Conservation (phyloP, 2,113 vertebrate species). For the Nestor notabilis region DNA sequence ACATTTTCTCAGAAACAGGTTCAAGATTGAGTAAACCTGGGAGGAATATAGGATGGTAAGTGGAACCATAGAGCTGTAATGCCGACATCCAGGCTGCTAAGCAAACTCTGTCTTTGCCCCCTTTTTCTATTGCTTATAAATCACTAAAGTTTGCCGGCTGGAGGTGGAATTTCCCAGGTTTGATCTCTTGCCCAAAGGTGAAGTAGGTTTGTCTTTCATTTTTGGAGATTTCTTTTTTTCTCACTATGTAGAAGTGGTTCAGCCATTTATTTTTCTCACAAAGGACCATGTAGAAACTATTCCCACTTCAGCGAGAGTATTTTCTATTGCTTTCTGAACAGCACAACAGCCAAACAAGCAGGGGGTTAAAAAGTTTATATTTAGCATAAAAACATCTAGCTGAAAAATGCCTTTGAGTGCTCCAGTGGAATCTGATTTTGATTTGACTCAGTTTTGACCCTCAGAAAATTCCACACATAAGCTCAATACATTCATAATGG, state of each 20-base stretch:
- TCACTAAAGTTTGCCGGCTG: background rate
- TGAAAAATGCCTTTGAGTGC: constrained; percentile 45
- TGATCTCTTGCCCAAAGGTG: background rate
- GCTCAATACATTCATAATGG: background rate
- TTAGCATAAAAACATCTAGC: constrained; percentile 14
- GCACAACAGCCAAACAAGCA: background rate
- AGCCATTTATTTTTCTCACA: background rate
- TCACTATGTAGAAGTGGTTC: background rate
- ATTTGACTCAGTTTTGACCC: constrained; percentile 46
- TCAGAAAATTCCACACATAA: background rate
- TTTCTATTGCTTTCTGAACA: background rate
- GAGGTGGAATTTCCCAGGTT: background rate
- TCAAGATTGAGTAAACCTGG: background rate
- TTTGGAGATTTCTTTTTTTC: background rate
- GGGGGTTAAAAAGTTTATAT: constrained; percentile 32
- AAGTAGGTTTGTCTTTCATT: background rate
- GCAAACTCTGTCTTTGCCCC: background rate
- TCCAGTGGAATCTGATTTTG: constrained; percentile 27
- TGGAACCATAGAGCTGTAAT: background rate
- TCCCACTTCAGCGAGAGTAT: background rate
- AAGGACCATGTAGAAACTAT: background rate
- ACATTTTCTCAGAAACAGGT: background rate
- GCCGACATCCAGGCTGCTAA: background rate
- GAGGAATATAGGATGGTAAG: background rate
- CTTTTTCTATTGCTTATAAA: background rate